Conservation (phyloP, 2,888 invertebrate genomes). For the Melanargia galathea region DNA sequence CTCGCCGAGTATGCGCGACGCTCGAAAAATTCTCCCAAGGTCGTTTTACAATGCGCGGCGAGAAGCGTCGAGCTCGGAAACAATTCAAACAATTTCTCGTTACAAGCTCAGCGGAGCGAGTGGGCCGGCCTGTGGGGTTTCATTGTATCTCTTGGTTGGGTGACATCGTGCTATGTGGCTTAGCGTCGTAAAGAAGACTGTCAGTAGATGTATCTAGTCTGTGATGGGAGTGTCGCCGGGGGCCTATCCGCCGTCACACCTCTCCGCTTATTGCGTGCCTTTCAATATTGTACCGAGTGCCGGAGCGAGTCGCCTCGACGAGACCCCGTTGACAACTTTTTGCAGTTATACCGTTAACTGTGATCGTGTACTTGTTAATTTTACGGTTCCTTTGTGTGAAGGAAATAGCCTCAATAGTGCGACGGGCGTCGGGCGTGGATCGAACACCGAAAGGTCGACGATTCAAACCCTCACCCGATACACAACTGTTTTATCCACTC, state of each 20-base stretch:
- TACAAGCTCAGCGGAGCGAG: slow-evolving; percentile 20
- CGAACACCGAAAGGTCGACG: too few species aligned
- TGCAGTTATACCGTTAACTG: slow-evolving; percentile 15
- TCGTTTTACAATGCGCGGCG: slow-evolving; percentile 7
- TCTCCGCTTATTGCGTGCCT: slow-evolving; percentile 81
- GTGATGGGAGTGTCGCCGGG: slow-evolving; percentile 81
- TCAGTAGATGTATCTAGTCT: slow-evolving; percentile 80
- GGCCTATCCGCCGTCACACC: slow-evolving; percentile 76
- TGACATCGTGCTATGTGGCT: slow-evolving; percentile 63
- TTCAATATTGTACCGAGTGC: slow-evolving; percentile 75
- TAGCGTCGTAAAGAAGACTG: slow-evolving; percentile 74
- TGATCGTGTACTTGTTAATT: slow-evolving; percentile 8
- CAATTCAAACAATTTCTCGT: slow-evolving; percentile 6
- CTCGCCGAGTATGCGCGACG: neutral
- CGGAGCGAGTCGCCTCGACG: slow-evolving; percentile 57
- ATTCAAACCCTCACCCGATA: too few species aligned
- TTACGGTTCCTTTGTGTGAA: slow-evolving; percentile 12
- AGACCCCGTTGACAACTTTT: slow-evolving; percentile 44
- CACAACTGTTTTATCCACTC: too few species aligned
- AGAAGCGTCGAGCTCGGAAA: slow-evolving; percentile 12
- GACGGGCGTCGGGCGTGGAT: too few species aligned
- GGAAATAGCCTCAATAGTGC: slow-evolving; percentile 14
- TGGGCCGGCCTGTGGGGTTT: slow-evolving; percentile 40
- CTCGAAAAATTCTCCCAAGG: neutral
- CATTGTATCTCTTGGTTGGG: slow-evolving; percentile 55